Evolutionary conservation across 2,113 vertebrate genomes (phyloP), one percentile per base, ranked within the genome.

Genomic region (Penelope pileata): DNA sequence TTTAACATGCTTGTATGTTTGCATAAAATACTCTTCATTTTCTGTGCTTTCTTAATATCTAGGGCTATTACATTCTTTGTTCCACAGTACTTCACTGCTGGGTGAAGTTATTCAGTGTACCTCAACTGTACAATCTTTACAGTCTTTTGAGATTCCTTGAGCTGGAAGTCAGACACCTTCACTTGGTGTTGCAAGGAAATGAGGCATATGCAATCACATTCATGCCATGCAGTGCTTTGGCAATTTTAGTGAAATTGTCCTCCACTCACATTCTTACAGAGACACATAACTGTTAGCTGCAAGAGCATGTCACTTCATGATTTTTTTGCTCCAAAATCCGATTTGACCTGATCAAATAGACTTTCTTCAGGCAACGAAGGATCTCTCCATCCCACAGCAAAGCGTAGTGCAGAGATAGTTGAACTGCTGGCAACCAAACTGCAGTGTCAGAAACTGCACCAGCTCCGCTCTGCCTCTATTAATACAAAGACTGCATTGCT

Each of bases 191-290:
- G 50, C n/a, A 80, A 81, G 34, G 40, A 67, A 91, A 76, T 32
- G 38, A 78, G 51, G 42, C 1, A 1, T 29, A 66, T 8, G 23
- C 22, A 29, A 47, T 78, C 56, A 27, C 1, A 0, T 21, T 36
- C 34, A 2, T 26, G 9, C 29, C 11, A 11, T 38, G 13, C 12
- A 30, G 40, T 14, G n/a, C 34, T 51, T 51, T 48, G 4, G 38
- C 26, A 38, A 14, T 70, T 51, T 38, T 38, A 48, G 51, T 51
- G 18, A 38, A 29, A 29, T 36, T 38, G 15, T 50, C 47, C 27
- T 29, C 43, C 73, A 45, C 54, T 48, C 29, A 6, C 16, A 15
- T 62, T 21, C 23, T 15, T 62, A 23, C 34, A 23, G 24, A 27
- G 27, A 5, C 43, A 50, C 45, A 18, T 62, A 12, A 30, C 62